Base-by-base conservation (phyloP, 2,113 vertebrate species). In the Danionella cerebrum region DNA sequence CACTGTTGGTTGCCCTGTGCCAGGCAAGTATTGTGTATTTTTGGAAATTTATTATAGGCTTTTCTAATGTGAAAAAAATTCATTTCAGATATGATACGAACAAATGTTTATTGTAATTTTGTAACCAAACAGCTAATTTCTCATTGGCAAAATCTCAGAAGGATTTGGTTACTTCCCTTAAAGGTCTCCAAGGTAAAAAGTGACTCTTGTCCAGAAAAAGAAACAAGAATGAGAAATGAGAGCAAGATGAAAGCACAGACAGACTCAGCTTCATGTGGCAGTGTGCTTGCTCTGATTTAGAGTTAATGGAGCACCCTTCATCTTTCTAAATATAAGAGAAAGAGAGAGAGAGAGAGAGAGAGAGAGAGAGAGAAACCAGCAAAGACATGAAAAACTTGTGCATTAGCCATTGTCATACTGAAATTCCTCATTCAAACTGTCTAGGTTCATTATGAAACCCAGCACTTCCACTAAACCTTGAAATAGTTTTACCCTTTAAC, bases 191-290 rank as follows among this genome's bases (percentile, higher is more conserved):
- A n/a, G n/a, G n/a, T n/a, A n/a, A n/a, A n/a, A n/a, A n/a, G 6
- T 48, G 21, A 51, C 9, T 4, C 14, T 51, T 16, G 24, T 29
- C 24, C n/a, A 51, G 24, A 51, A 48, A 25, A 48, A 48, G 12
- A 48, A 51, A 29, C 12, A n/a, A 41, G n/a, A 47, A 18, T 22
- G 44, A 47, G 45, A 48, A 22, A 48, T 6, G 21, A 48, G 45
- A 48, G 53, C 18, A 38, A 19, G 80, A 63, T 27, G 72, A 52
- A 74, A 63, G 76, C 13, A 25, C 22, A 72, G 59, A 69, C 2
- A 36, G 41, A 33, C 18, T 13, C 9, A 24, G 50, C 11, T 44
- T 24, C 10, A 31, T 31, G 39, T 13, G 16, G 6, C 57, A n/a
- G 25, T n/a, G 51, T 16, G 14, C 19, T 33, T 2, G 4, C 8